Conservation (phyloP, 2,113 vertebrate species). For the Platanista minor region DNA sequence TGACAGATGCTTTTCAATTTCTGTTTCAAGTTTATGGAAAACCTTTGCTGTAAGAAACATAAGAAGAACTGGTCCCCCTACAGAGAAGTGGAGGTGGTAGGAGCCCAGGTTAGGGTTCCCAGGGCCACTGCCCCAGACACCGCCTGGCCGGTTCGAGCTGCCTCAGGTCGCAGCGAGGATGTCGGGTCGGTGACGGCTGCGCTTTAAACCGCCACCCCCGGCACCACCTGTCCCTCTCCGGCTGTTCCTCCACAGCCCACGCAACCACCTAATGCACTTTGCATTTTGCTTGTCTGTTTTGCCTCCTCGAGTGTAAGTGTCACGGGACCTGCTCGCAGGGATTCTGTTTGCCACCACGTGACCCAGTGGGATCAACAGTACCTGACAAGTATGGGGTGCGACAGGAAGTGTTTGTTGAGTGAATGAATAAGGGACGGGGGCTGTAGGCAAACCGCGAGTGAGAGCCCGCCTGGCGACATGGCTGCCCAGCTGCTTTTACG, state of each 20-base stretch:
- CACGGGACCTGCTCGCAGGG: not conserved
- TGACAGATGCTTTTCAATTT: not conserved
- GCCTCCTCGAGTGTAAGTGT: not conserved
- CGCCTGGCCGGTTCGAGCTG: not conserved
- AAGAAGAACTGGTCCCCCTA: not conserved
- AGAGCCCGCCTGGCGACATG: not conserved
- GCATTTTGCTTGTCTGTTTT: not conserved
- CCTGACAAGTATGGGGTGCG: not conserved
- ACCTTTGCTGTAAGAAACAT: not conserved
- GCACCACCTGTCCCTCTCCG: rapidly evolving
- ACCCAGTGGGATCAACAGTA: not conserved
- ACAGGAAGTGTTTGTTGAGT: rapidly evolving
- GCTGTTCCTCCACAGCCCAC: not conserved
- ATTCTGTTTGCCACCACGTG: not conserved
- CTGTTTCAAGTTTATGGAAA: not conserved
- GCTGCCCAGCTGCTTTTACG: not conserved
- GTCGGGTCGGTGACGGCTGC: rapidly evolving
- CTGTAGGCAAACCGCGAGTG: rapidly evolving
- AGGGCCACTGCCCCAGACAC: not conserved
- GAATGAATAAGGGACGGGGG: not conserved
- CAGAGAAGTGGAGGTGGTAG: not conserved
- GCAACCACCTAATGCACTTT: rapidly evolving
- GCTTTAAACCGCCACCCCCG: not conserved
- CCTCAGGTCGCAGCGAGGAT: not conserved
- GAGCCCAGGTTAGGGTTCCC: not conserved